Conservation (phyloP, 1,140 invertebrate species). For the Trachymyrmex septentrionalis region DNA sequence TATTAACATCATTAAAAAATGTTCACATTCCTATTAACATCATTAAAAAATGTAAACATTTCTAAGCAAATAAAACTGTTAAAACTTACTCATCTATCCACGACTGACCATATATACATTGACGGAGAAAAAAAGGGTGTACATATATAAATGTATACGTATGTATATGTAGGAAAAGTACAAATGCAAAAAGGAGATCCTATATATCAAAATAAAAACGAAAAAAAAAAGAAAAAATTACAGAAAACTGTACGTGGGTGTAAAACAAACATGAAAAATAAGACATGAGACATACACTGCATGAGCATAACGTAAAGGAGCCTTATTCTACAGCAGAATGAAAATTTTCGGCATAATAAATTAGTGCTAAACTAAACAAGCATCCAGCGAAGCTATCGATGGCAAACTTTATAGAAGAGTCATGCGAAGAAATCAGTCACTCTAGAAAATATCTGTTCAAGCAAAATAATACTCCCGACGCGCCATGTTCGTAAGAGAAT, state of each 20-base stretch:
- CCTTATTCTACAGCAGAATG: slow-evolving; percentile 83
- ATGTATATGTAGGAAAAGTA: slow-evolving; percentile 33
- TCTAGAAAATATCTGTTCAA: slow-evolving; percentile 77
- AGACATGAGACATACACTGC: slow-evolving; percentile 86
- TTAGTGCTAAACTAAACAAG: slow-evolving; percentile 86
- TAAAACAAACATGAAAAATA: slow-evolving; percentile 82
- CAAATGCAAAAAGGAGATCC: slow-evolving; percentile 65
- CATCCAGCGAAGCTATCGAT: slow-evolving; percentile 86
- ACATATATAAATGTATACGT: slow-evolving; percentile 17
- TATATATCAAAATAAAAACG: slow-evolving; percentile 66
- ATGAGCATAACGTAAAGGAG: slow-evolving; percentile 85
- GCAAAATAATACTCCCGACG: slow-evolving; percentile 62
- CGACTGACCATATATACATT: slow-evolving; percentile 75
- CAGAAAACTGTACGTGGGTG: slow-evolving; percentile 72
- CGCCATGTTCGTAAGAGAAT: neutral
- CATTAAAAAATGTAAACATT: slow-evolving; percentile 39
- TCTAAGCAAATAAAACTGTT: slow-evolving; percentile 20
- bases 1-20: slow-evolving; percentile 47
- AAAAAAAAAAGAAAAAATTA: slow-evolving; percentile 73
- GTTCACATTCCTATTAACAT: slow-evolving; percentile 30
- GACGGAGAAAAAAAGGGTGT: slow-evolving; percentile 75
- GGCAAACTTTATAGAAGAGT: slow-evolving; percentile 84
- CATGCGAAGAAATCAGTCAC: slow-evolving; percentile 84
- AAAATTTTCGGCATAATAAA: slow-evolving; percentile 83
- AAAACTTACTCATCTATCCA: slow-evolving; percentile 69